Base-by-base conservation (phyloP, 2,888 invertebrate species). In the Autographa pulchrina region DNA sequence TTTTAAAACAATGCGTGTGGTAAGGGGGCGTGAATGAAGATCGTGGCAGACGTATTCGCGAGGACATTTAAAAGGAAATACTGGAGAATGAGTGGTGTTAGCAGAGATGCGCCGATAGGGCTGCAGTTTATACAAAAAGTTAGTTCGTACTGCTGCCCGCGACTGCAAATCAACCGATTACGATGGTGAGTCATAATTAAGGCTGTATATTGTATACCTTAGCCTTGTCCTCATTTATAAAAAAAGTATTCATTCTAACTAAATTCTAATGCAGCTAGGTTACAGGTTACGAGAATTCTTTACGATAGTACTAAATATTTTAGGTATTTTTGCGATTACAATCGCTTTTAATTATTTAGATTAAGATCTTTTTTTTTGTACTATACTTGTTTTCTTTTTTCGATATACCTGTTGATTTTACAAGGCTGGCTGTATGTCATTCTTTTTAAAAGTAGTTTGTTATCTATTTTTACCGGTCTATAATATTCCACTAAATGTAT, bases 91-190 rank as follows among this genome's bases (percentile, higher is more conserved):
- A 96, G 94, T 80, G 96, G 96, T 20, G 93, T 94, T 35, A 94
- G 93, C 68, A 94, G 93, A 78, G 97, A 97, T 72, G 95, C 97
- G 63, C 98, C 98, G 16, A 89, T 97, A 74, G 98, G 98, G n/a
- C 91, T 97, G 13, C 94, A 95, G 82, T 86, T 95, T 41, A 85
- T 97, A 64, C 97, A 97, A 85, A 96, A 91, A 79, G 83, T 95
- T 25, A 95, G 92, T 16, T 92, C 93, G 8, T 95, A 90, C 82
- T 96, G 96, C 67, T 97, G 97, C 83, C 97, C 97, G 6, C 94
- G 97, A 20, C 88, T 96, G 8, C 96, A 96, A 81, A 94, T 97
- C 75, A 97, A 97, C 89, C 96, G 97, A 85, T 96, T 97, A 84
- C 88, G 96, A 85, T 97, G 97, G 98, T 97, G 91, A 96, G 96